Base-by-base conservation (phyloP, 2,888 invertebrate genomes). In the Leptinotarsa rubiginosa region DNA sequence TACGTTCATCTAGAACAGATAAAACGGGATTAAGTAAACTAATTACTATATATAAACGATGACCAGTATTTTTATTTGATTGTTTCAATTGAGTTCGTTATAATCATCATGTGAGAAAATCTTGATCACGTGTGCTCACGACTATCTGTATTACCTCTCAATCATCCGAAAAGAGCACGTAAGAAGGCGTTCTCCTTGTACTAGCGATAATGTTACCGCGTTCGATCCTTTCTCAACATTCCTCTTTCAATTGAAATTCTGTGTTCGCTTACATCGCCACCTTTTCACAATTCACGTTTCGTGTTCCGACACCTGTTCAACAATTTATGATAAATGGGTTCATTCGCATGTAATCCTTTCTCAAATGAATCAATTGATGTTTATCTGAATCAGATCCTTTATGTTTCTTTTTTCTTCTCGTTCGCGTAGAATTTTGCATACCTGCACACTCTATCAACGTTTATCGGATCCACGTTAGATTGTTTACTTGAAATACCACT, bases 361-460 rank as follows among this genome's bases (percentile, higher is more conserved):
- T 56, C 76, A 77, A 76, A 77, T 73, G 73, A 75, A 71, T 75
- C 66, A 73, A 78, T 78, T 74, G 75, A 77, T 75, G 74, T 77
- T 77, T 77, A 78, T 78, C 74, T 75, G 75, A 67, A 76, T 75
- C 73, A 62, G 47, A 25, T 68, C 31, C 18, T 70, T n/a, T 65
- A 65, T 52, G 22, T n/a, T 56, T 22, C 54, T 68, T n/a, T 65
- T 54, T 72, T 71, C 56, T 56, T 56, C n/a, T 52, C 56, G 50
- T 50, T n/a, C 50, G n/a, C 56, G 13, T 18, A 56, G 5, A 56
- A 56, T 56, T 67, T 52, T 67, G 67, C 52, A 67, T 67, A 67
- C 52, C 18, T 25, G 67, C 54, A 18, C 20, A 13, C 52, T 52
- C 25, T 50, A 52, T 15, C 15, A 22, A 12, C 31, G 67, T 52